Conservation (phyloP, 92 coral and sea anemone genomes). For the Galaxea fascicularis region DNA sequence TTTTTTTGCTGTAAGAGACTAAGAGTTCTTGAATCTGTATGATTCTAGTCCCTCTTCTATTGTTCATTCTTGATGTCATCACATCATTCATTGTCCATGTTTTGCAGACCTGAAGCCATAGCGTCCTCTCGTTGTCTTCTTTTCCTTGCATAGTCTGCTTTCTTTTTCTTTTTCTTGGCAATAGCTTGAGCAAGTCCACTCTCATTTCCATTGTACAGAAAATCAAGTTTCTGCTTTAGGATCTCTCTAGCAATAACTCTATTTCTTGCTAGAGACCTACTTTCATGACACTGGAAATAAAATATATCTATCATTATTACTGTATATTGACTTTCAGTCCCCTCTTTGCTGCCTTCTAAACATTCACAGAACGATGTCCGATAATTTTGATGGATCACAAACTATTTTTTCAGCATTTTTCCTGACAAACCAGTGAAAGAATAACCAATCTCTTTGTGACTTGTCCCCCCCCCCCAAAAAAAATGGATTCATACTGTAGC, state of each 20-base stretch:
- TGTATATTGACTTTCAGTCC: too few species aligned
- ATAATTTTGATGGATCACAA: too few species aligned
- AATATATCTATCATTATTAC: background rate
- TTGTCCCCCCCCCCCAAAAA: too few species aligned
- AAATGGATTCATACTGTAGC: too few species aligned
- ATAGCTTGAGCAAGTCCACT: slow-evolving; percentile 75
- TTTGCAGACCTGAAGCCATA: slow-evolving; percentile 6
- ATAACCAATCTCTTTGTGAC: too few species aligned
- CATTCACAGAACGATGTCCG: too few species aligned
- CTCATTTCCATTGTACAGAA: slow-evolving; percentile 83
- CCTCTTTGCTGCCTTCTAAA: too few species aligned
- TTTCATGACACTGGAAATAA: slow-evolving; percentile 85
- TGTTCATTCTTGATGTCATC: background rate
- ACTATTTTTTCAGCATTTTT: too few species aligned
- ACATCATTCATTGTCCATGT: background rate
- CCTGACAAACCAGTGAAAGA: too few species aligned
- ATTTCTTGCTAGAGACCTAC: slow-evolving; percentile 91
- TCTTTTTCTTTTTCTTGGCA: slow-evolving; percentile 81
- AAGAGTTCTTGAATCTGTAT: background rate
- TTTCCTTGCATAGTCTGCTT: slow-evolving; percentile 88
- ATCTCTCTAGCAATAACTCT: slow-evolving; percentile 83
- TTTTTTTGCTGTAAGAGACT: too few species aligned
- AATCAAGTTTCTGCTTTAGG: slow-evolving; percentile 81
- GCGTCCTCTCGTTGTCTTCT: slow-evolving; percentile 74
- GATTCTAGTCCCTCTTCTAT: background rate